A percentile compares a stretch with the other conserved stretches of the same genome.
Conservation (phyloP, 2,888 invertebrate genomes). For the Apodemia hepburni region DNA sequence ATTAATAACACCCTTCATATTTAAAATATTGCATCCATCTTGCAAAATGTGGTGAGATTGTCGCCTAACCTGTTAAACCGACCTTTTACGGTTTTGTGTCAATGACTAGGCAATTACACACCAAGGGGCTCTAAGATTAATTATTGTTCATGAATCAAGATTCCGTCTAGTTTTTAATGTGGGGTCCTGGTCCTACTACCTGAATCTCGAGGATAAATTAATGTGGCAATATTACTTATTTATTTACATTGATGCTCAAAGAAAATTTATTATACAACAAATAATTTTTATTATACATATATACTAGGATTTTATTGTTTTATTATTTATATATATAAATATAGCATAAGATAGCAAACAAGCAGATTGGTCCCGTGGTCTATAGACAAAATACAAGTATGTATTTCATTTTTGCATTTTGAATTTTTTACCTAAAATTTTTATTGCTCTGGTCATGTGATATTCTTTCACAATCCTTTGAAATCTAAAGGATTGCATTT, state of each 20-base stretch:
- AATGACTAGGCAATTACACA: slow-evolving; percentile 70
- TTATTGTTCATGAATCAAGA: slow-evolving; percentile 56
- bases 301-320: too few species aligned
- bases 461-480: not conserved
- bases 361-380: too few species aligned
- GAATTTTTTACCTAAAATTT: not conserved
- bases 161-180: slow-evolving; percentile 30
- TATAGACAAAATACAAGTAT: too few species aligned
- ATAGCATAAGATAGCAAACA: too few species aligned
- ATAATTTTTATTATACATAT: too few species aligned
- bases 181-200: slow-evolving; percentile 1
- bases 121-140: slow-evolving; percentile 65
- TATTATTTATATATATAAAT: too few species aligned
- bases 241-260: not conserved
- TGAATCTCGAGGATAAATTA: not conserved
- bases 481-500: slow-evolving; percentile 35
- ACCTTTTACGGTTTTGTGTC: slow-evolving; percentile 48
- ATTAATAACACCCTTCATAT: slow-evolving; percentile 38
- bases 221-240: not conserved
- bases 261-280: too few species aligned
- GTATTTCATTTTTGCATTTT: not conserved
- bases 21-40: slow-evolving; percentile 40
- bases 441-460: not conserved
- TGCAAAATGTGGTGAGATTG: slow-evolving; percentile 66
- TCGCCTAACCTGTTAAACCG: slow-evolving; percentile 70